These are phyloP conservation scores for Bombus cullumanus DNA, from an alignment of 1,140 invertebrate genomes.

Conservation along the genomic window DNA sequence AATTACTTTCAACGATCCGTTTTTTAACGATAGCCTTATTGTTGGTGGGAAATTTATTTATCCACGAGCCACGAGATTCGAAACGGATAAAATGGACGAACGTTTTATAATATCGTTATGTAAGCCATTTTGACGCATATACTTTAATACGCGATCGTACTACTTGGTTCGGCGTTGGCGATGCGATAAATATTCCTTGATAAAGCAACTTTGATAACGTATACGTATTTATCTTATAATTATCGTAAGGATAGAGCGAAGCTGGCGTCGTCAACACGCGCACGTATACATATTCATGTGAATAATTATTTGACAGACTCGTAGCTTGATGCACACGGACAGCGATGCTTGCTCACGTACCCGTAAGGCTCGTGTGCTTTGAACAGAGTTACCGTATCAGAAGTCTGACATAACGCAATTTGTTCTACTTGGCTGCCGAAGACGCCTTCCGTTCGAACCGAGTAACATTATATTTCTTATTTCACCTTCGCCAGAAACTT, in stretches of 20 bases:
- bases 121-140: neutral
- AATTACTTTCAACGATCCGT: too few species aligned
- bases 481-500: neutral
- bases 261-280: neutral
- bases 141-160: neutral
- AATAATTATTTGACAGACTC: conserved; percentile 24
- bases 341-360: neutral
- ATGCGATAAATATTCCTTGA: neutral
- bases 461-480: neutral
- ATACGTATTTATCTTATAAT: neutral
- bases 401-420: conserved; percentile 51
- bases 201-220: neutral
- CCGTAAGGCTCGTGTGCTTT: conserved; percentile 24
- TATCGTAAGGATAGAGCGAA: neutral
- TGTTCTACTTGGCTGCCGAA: conserved; percentile 51
- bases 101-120: too few species aligned
- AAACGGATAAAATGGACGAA: too few species aligned
- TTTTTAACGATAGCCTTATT: too few species aligned
- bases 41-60: too few species aligned
- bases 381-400: conserved; percentile 21
- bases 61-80: too few species aligned
- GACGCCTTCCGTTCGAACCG: neutral
- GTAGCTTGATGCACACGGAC: neutral
- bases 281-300: neutral
- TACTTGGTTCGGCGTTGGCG: neutral